A percentile compares a stretch with the other conserved stretches of the same genome.
Evolutionary conservation across 2,797 vertebrate species (phyloP).

Genomic region (Bryconaethiops microstoma): DNA sequence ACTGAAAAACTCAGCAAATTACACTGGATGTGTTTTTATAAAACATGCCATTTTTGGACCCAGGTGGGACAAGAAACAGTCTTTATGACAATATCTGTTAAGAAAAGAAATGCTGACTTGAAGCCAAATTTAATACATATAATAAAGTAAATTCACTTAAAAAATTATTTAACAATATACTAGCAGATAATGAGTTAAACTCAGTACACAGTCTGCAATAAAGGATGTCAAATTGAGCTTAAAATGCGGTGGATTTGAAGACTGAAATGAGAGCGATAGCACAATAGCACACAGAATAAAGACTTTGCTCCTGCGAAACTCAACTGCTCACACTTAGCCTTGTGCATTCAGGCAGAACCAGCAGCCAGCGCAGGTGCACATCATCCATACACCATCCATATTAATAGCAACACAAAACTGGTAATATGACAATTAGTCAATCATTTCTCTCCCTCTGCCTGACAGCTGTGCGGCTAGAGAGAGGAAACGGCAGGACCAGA

Average conservation of each 20-base stretch:
- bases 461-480: conserved; percentile 80
- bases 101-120: neutral
- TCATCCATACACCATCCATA: conserved; percentile 70
- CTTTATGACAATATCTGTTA: too few species aligned
- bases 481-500: conserved; percentile 83
- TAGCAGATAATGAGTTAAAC: neutral
- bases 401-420: conserved; percentile 82
- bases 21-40: too few species aligned
- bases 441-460: conserved; percentile 66
- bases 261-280: conserved; percentile 7
- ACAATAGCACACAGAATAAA: neutral
- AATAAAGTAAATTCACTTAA: neutral
- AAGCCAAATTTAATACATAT: neutral
- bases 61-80: too few species aligned
- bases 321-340: conserved; percentile 6
- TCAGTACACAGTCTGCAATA: neutral
- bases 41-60: too few species aligned
- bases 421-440: conserved; percentile 86
- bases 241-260: conserved; percentile 1
- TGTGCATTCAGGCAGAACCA: conserved; percentile 8
- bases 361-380: conserved; percentile 27
- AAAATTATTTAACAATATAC: neutral
- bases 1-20: too few species aligned
- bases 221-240: conserved; percentile 6
- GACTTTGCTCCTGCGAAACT: neutral